Base-by-base conservation (phyloP, 1,140 invertebrate genomes). In the Pantala flavescens region DNA sequence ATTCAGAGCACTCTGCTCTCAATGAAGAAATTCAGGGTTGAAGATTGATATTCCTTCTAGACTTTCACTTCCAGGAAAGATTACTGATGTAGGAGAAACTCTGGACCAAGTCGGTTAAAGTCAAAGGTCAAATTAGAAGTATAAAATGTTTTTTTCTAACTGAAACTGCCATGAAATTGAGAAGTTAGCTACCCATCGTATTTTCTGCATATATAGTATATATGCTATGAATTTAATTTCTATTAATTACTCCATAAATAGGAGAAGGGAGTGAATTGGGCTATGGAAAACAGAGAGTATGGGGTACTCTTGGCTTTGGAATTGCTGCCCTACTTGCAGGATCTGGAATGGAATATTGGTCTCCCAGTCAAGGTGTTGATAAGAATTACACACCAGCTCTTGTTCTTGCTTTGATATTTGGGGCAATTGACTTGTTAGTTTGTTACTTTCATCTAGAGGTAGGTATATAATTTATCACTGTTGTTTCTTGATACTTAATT, bases 261-360 rank as follows among this genome's bases (percentile, higher is more conserved):
- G 88, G 87, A 43, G 82, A 84, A 43, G 85, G 85, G 14, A 83
- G 86, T 10, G 82, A 90, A 75, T 88, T 88, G 78, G 87, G 88
- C 70, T 93, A 93, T 78, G 91, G 91, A 0, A 85, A 87, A 21
- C 91, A 93, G 80, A 83, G 91, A 70, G 90, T 92, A 0, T 93
- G 90, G 90, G 91, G 91, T 36, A 91, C 91, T 0, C 87, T 89
- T 43, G 91, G 91, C 21, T 93, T 92, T 79, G 90, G 90, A 24
- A 76, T 86, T 0, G 86, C 90, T 0, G 90, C 91, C 0, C 78
- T 92, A 0, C 76, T 91, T 0, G 84, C 89, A 0, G 91, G 91
- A 0, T 87, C 86, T 78, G 80, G 86, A 0, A 85, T 92, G 0
- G 88, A 92, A 78, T 76, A 80, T 21, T 85, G 83, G 78, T 88